phyloP scores from a whole-genome alignment of 2,797 vertebrate genomes.

The Propithecus perrieri region DNA sequence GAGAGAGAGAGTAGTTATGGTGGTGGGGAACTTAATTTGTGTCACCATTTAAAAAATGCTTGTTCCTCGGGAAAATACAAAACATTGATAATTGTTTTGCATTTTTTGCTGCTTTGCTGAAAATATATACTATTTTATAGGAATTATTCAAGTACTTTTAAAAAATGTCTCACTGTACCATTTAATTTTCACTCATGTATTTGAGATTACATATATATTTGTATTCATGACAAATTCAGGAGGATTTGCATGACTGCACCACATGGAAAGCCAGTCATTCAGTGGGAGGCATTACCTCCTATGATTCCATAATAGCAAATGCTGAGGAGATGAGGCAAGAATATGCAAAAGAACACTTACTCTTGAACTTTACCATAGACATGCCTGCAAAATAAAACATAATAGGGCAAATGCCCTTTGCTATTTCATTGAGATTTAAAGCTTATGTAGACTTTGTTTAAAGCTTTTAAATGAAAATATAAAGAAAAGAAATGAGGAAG shows the following conservation, averaged over 20 bases:
- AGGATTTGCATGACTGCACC: constrained; percentile 58
- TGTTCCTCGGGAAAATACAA: constrained; percentile 37
- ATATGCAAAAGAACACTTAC: constrained; percentile 14
- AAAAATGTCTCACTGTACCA: constrained; percentile 11
- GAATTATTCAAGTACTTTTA: constrained; percentile 65
- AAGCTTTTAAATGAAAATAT: constrained; percentile 1
- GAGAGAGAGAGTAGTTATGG: neutral
- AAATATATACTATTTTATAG: constrained; percentile 49
- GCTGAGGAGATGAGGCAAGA: constrained; percentile 73
- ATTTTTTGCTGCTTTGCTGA: constrained; percentile 31
- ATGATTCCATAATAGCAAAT: constrained; percentile 70
- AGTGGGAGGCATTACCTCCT: constrained; percentile 39
- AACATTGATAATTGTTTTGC: neutral
- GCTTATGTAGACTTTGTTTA: neutral
- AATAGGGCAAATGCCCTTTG: neutral
- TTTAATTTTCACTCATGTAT: constrained; percentile 59
- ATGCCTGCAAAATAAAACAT: neutral
- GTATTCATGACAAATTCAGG: constrained; percentile 52
- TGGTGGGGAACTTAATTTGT: neutral
- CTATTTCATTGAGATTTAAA: neutral
- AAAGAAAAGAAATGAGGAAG: neutral
- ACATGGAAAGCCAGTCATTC: constrained; percentile 50
- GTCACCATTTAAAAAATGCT: constrained; percentile 27
- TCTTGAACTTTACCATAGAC: neutral
- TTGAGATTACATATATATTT: constrained; percentile 54